Evolutionary conservation across 2,888 invertebrate species (phyloP), one percentile per base, ranked within the genome.

Genomic region (Stomorhina lunata): DNA sequence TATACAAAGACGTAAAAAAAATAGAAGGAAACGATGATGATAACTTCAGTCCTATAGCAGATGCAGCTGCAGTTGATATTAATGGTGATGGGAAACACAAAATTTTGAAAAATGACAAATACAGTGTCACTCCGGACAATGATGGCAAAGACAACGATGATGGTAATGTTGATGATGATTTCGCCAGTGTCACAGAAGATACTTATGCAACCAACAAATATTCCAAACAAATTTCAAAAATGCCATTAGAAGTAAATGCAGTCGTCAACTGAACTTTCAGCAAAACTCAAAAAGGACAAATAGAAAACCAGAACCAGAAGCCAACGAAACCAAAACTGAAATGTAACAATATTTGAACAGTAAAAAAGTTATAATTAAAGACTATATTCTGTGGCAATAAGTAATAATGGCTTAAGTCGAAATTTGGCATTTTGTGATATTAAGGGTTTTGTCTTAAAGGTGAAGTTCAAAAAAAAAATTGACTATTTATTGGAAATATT

Each of bases 181-280:
- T 55, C 10, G 7, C 55, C 17, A 34, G n/a, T n/a, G 22, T 17
- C 32, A 32, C 29, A 10, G 15, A 57, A 1, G 20, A 22, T 7
- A 43, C 6, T 32, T n/a, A n/a, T 37, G 43, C n/a, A 43, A 40
- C n/a, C 27, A 32, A n/a, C 40, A 63, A n/a, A 20, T 22, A 43
- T 68, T 22, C 15, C 40, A 61, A 22, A 83, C 17, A 81, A 71
- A 75, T 83, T 10, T 32, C 22, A 2, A 81, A 86, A 34, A 80
- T 87, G 69, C 89, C 88, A 1, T 81, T 90, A 43, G 89, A 90
- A 61, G 89, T 90, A 22, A 89, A 90, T 73, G 87, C 90, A 0
- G 89, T 90, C 25, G 90, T 90, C 50, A 89, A 78, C 50, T 78
- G 48, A 68, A 25, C 37, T n/a, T 17, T 37, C 2, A 5, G 10